A percentile compares a stretch with the other conserved stretches of the same genome.
These are phyloP conservation scores for Botia almorhae DNA, from an alignment of 2,797 vertebrate species.

Conservation along the genomic window DNA sequence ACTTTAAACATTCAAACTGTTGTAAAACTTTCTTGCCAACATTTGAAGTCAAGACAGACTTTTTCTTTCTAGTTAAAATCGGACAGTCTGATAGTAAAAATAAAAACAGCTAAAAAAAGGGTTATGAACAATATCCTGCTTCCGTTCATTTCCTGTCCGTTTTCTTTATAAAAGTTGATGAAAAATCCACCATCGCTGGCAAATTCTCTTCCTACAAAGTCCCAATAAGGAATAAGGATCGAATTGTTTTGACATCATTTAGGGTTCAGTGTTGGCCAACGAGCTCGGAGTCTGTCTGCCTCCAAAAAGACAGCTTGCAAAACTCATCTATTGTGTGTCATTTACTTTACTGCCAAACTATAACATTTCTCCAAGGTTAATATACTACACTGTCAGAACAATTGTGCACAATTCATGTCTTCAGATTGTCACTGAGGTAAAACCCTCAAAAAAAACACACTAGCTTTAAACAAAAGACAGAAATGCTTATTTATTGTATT, in stretches of 20 bases:
- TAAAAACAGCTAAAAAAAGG: background rate
- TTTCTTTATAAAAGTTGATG: slow-evolving; percentile 14
- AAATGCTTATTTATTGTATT: no score
- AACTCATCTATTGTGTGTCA: background rate
- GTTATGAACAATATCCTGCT: background rate
- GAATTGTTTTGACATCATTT: background rate
- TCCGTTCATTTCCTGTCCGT: slow-evolving; percentile 5
- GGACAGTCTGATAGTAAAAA: background rate
- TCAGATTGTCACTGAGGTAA: no score
- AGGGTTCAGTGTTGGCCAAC: background rate
- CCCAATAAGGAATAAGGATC: background rate
- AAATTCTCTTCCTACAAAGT: background rate
- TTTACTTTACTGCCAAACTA: no score
- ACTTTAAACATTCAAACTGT: no score
- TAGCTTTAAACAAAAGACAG: no score
- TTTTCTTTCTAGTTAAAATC: no score
- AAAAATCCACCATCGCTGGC: background rate
- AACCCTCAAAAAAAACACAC: no score
- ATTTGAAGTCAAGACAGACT: background rate
- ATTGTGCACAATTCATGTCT: no score
- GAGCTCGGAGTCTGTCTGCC: background rate
- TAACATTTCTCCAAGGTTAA: no score
- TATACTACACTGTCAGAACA: no score
- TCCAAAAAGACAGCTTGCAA: background rate
- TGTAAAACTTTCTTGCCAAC: no score